Conservation (phyloP, 2,113 vertebrate genomes). For the Scomber japonicus region DNA sequence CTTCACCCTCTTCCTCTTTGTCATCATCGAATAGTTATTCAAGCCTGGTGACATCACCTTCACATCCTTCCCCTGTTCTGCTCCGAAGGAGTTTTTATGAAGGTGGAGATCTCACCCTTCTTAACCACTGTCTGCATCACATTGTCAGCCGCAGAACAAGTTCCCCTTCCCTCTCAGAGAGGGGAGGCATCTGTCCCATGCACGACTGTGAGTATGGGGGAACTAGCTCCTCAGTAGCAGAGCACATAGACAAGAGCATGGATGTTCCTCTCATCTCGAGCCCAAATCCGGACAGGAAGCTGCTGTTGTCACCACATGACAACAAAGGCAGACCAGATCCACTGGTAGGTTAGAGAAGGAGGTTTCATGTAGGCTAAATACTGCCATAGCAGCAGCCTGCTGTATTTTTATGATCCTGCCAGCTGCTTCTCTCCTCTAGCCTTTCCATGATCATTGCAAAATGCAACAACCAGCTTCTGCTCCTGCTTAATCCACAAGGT, state of each 20-base stretch:
- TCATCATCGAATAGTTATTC: not conserved
- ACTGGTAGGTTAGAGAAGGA: slow-evolving; percentile 74
- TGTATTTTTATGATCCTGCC: slow-evolving; percentile 32
- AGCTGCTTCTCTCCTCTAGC: slow-evolving; percentile 35
- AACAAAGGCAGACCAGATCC: slow-evolving; percentile 50
- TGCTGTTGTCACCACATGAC: slow-evolving; percentile 27
- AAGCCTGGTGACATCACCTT: not conserved
- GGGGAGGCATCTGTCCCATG: slow-evolving; percentile 8
- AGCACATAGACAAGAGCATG: slow-evolving; percentile 38
- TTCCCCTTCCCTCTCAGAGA: slow-evolving; percentile 62
- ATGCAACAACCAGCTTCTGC: slow-evolving; percentile 7
- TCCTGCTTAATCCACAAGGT: slow-evolving; percentile 32
- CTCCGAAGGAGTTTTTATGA: slow-evolving; percentile 42
- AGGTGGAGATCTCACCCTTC: slow-evolving; percentile 74
- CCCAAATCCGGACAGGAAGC: slow-evolving; percentile 40
- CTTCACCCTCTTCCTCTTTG: slow-evolving; percentile 9
- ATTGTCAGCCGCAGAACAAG: slow-evolving; percentile 74
- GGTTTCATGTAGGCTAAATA: slow-evolving; percentile 12
- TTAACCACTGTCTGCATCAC: slow-evolving; percentile 76
- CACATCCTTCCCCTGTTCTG: not conserved
- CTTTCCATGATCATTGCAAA: slow-evolving; percentile 18
- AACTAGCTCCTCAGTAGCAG: not conserved
- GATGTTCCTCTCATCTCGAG: slow-evolving; percentile 25
- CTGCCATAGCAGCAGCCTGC: slow-evolving; percentile 34
- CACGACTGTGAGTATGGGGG: not conserved